Conservation (phyloP, 2,113 vertebrate species). For the Arenaria interpres region DNA sequence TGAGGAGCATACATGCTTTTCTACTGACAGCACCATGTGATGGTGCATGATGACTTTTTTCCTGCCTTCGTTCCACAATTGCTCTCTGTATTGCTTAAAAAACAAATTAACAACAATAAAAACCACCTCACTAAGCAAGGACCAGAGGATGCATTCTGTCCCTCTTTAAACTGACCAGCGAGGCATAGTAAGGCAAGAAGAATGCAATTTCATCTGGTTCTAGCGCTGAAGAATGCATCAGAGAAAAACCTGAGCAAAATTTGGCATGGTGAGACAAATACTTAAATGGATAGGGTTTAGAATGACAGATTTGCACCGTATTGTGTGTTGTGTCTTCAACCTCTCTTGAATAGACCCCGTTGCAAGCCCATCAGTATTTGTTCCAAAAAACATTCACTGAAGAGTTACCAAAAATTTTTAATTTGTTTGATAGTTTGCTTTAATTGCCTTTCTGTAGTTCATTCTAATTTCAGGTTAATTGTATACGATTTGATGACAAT, state of each 20-base stretch:
- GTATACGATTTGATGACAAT: neutral
- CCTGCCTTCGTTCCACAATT: neutral
- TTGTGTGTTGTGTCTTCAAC: neutral
- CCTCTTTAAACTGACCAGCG: accelerated
- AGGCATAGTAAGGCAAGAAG: neutral
- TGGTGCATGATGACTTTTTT: neutral
- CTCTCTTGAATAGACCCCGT: neutral
- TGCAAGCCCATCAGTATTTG: neutral
- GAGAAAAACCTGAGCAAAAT: neutral
- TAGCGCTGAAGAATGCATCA: neutral
- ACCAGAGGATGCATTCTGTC: neutral
- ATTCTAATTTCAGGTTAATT: slow-evolving; percentile 30
- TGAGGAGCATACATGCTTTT: neutral
- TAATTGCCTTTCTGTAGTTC: slow-evolving; percentile 19
- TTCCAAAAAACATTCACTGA: neutral
- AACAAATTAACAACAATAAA: accelerated
- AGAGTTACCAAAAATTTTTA: neutral
- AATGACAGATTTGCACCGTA: accelerated
- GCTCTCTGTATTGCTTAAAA: neutral
- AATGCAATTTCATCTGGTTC: neutral
- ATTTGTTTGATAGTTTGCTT: neutral
- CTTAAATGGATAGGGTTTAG: neutral
- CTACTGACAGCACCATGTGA: neutral
- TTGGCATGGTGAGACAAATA: neutral
- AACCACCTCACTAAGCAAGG: neutral